Evolutionary conservation across 2,113 vertebrate genomes (phyloP).

Genomic region (Sporophila hypoxantha): DNA sequence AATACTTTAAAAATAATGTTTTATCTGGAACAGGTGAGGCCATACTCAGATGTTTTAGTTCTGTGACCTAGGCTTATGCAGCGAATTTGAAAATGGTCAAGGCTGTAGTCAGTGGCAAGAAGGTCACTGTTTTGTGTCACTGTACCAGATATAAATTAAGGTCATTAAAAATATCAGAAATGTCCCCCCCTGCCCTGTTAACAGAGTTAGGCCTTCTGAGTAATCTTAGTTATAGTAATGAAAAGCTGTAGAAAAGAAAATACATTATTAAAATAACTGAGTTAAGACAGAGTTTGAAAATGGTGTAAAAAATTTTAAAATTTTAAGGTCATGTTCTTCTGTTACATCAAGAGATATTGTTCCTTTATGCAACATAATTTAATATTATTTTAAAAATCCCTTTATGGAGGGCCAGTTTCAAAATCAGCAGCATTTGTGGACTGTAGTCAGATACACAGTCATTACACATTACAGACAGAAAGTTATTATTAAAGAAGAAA

Average conservation of each 20-base stretch:
- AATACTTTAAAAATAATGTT: not conserved
- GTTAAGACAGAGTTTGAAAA: not conserved
- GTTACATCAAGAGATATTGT: not conserved
- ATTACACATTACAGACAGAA: not conserved
- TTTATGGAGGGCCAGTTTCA: not conserved
- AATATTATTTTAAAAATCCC: not conserved
- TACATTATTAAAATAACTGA: not conserved
- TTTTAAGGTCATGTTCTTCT: conserved; percentile 8
- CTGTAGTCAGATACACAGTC: not conserved
- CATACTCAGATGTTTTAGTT: not conserved
- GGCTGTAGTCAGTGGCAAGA: not conserved
- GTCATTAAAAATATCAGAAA: not conserved
- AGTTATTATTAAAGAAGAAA: not conserved
- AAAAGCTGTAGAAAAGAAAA: not conserved
- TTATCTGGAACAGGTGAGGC: not conserved
- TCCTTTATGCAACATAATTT: not conserved
- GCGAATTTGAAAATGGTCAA: not conserved
- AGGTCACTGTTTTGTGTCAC: not conserved
- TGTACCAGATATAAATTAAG: not conserved
- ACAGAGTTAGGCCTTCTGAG: not conserved
- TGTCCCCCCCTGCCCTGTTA: fast-evolving
- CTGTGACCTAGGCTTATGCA: not conserved
- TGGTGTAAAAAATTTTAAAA: not conserved
- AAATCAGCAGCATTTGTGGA: not conserved
- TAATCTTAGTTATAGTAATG: not conserved